A percentile compares a stretch with the other conserved stretches of the same genome.
phyloP scores from a whole-genome alignment of 2,113 vertebrate genomes.

The Suncus etruscus region DNA sequence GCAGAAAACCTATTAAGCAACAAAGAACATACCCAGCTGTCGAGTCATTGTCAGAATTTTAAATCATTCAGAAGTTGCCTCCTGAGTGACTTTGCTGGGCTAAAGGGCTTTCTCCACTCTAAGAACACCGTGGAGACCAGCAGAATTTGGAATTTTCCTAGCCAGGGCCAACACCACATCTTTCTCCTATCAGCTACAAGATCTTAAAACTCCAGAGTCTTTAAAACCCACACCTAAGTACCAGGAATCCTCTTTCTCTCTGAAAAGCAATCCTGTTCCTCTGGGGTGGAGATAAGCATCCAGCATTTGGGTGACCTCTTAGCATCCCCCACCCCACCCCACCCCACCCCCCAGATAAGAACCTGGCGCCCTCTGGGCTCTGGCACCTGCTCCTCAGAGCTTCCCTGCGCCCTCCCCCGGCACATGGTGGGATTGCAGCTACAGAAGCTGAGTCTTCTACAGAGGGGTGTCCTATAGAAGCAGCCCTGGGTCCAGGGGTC shows the following conservation, averaged over 20 bases:
- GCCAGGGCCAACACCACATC: not conserved
- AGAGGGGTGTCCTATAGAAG: no score
- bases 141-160: constrained; percentile 22
- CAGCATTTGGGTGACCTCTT: not conserved
- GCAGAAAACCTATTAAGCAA: constrained; percentile 67
- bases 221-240: not conserved
- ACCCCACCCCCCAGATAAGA: no score
- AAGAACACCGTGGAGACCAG: not conserved
- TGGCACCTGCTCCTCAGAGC: no score
- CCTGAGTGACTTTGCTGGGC: constrained; percentile 1
- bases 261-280: not conserved
- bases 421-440: no score
- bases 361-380: no score
- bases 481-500: no score
- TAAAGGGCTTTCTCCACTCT: not conserved
- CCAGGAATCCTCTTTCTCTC: not conserved
- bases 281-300: not conserved
- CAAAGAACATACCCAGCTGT: constrained; percentile 58
- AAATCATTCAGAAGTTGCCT: constrained; percentile 1
- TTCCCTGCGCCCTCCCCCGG: no score
- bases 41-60: constrained; percentile 34
- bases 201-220: not conserved
- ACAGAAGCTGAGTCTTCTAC: no score
- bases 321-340: no score
- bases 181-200: not conserved